Evolutionary conservation across 2,888 invertebrate species (phyloP).

Genomic region (Xylota sylvarum): DNA sequence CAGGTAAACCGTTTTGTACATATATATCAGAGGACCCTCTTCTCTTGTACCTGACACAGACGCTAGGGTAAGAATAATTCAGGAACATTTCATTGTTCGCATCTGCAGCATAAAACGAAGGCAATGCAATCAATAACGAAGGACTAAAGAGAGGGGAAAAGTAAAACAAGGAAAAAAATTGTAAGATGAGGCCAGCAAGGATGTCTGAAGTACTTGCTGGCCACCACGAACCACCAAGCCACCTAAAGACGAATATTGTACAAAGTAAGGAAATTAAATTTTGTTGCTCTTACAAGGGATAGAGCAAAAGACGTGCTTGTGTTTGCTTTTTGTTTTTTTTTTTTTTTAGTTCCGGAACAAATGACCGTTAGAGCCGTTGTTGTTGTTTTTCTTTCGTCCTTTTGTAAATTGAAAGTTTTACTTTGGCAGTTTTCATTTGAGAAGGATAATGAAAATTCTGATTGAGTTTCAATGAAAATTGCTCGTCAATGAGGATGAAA

Average conservation of each 20-base stretch:
- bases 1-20: conserved; percentile 42
- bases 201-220: conserved; percentile 40
- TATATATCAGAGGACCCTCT: neutral
- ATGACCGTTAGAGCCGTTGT: conserved; percentile 28
- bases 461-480: conserved; percentile 54
- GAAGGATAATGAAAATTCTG: conserved; percentile 55
- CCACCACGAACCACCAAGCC: neutral
- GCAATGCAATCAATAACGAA: conserved; percentile 61
- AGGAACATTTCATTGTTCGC: conserved; percentile 16
- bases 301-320: conserved; percentile 25
- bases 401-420: conserved; percentile 50
- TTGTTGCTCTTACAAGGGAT: conserved; percentile 39
- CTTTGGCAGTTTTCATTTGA: conserved; percentile 9
- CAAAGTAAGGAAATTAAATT: conserved; percentile 56
- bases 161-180: conserved; percentile 1
- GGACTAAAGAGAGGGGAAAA: conserved; percentile 45
- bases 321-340: conserved; percentile 35
- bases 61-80: conserved; percentile 26
- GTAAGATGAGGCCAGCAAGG: conserved; percentile 32
- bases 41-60: conserved; percentile 3
- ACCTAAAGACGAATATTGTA: conserved; percentile 3
- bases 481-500: conserved; percentile 17
- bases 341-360: too few relatives aligned
- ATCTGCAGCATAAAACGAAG: conserved; percentile 47
- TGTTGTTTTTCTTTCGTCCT: conserved; percentile 7